Evolutionary conservation across 2,113 vertebrate genomes (phyloP).

Genomic region (Equus przewalskii): DNA sequence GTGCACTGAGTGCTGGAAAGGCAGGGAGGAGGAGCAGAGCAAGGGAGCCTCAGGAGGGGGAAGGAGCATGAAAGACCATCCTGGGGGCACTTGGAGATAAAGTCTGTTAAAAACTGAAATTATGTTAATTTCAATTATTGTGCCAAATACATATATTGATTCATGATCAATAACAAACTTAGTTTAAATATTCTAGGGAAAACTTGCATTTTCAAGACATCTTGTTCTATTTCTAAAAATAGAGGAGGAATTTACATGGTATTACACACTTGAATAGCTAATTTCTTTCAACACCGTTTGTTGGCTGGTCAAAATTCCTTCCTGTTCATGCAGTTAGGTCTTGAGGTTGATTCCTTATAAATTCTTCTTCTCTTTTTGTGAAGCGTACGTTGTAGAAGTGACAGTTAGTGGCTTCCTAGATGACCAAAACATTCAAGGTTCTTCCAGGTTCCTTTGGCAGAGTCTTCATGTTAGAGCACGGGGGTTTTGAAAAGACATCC

Average conservation of each 20-base stretch:
- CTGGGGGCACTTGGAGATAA: background rate
- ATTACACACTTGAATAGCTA: background rate
- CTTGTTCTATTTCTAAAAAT: constrained; percentile 15
- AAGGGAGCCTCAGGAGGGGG: background rate
- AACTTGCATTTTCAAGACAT: background rate
- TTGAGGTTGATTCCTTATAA: background rate
- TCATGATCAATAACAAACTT: background rate
- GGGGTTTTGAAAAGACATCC: background rate
- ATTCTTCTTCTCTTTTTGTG: background rate
- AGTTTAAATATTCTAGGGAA: background rate
- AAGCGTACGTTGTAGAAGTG: background rate
- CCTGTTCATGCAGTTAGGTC: background rate
- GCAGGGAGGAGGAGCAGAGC: background rate
- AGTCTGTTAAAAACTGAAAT: background rate
- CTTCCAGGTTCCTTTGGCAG: background rate
- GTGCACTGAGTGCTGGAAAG: background rate
- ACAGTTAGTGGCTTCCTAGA: background rate
- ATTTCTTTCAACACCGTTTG: constrained; percentile 11
- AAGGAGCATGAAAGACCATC: background rate
- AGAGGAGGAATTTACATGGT: constrained; percentile 12
- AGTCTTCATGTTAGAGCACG: background rate
- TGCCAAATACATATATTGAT: background rate
- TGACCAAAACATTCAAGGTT: background rate
- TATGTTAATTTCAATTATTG: constrained; percentile 1
- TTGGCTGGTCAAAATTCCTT: constrained; percentile 22